Base-by-base conservation (phyloP, 2,797 vertebrate genomes). In the Echiichthys vipera region DNA sequence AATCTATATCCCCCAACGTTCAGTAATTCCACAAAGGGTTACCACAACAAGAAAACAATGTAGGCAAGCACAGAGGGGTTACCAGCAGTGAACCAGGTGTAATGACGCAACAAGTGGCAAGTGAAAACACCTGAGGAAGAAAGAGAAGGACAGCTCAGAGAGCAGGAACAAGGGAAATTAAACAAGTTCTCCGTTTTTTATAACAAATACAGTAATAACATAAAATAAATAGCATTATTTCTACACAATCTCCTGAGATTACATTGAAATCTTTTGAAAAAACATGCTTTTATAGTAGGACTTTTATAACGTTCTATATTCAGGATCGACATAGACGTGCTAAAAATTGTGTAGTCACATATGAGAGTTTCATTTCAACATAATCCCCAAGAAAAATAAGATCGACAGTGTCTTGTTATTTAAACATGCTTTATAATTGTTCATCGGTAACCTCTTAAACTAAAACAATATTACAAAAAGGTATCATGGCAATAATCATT, bases 121-220 rank as follows among this genome's bases (percentile, higher is more conserved):
- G 20, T 74, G 59, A 51, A 64, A 80, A 77, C 71, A 74, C 67
- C 78, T 88, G 62, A 58, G 54, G 36, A 30, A 54, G 12, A 39
- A 34, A 57, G 5, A 49, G 17, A 56, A 20, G 47, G 0, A 36
- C 4, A 61, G 9, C 1, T 15, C 29, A 55, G 51, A 42, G 4
- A 53, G 7, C 37, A 14, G 5, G 11, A 12, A n/a, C 8, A 0
- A 59, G 32, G 9, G 1, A 39, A 67, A 30, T 20, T 18, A 54
- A 34, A 43, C 9, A 2, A 9, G 8, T 6, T 11, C 25, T 24
- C 7, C 2, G 2, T 0, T 5, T 10, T 14, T 27, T 1, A 55
- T 6, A 22, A 50, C 34, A 39, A 5, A 43, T 43, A 7, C 7
- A 45, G 15, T 18, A 29, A 22, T 20, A 37, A 45, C 2, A 57